Conservation (phyloP, 1,140 invertebrate genomes). For the Nasonia longicornis region DNA sequence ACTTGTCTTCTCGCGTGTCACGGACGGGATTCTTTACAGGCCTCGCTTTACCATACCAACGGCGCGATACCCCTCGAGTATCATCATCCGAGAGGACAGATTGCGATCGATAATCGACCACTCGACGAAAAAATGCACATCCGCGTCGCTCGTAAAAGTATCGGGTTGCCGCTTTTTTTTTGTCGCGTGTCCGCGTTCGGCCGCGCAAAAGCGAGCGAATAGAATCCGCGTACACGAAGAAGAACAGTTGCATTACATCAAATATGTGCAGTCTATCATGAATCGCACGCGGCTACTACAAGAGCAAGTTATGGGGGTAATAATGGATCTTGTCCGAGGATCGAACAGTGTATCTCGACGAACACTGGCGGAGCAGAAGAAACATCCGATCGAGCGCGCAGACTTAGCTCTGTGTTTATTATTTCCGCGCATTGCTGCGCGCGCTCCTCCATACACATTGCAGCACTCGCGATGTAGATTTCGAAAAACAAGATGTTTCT, state of each 20-base stretch:
- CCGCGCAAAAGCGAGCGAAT: too few species aligned
- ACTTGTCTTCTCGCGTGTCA: slow-evolving; percentile 34
- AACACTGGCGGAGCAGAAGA: neutral
- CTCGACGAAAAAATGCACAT: slow-evolving; percentile 38
- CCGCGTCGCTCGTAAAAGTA: neutral
- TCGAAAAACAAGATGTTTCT: slow-evolving; percentile 28
- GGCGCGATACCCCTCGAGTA: slow-evolving; percentile 10
- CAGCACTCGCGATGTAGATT: slow-evolving; percentile 30
- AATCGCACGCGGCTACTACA: neutral
- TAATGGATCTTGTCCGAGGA: neutral
- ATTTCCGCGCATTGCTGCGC: neutral
- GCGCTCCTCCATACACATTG: neutral
- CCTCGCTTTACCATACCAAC: slow-evolving; percentile 9
- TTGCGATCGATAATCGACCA: slow-evolving; percentile 42
- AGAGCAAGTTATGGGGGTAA: neutral
- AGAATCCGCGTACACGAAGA: too few species aligned
- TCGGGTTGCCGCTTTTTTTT: slow-evolving; percentile 13
- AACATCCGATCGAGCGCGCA: neutral
- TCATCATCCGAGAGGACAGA: slow-evolving; percentile 34
- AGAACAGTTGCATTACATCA: too few species aligned
- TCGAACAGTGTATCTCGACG: neutral
- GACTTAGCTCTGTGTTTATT: neutral
- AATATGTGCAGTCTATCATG: too few species aligned
- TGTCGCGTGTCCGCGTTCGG: too few species aligned
- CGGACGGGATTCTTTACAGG: slow-evolving; percentile 9